A percentile compares a stretch with the other conserved stretches of the same genome.
Conservation (phyloP, 2,888 invertebrate species). For the Elaeidobius kamerunicus region DNA sequence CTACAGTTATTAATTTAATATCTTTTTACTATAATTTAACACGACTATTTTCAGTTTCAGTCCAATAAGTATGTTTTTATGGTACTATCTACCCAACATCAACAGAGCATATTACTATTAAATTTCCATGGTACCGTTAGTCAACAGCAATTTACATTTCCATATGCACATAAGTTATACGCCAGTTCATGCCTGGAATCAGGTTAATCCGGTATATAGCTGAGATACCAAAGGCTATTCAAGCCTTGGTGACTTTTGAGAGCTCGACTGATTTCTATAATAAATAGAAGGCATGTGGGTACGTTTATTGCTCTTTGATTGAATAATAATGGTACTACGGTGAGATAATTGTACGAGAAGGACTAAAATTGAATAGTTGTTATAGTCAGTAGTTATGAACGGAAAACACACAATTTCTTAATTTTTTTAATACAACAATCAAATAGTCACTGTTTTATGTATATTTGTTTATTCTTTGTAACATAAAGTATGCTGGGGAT, state of each 20-base stretch:
- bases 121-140: constrained; percentile 15
- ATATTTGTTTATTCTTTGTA: too few species aligned
- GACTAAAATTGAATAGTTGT: too few species aligned
- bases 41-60: too few species aligned
- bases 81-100: constrained; percentile 4
- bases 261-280: constrained; percentile 10
- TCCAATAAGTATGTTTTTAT: too few species aligned
- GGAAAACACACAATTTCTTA: too few species aligned
- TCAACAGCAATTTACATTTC: constrained; percentile 17
- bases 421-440: too few species aligned
- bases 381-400: too few species aligned
- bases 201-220: constrained; percentile 25
- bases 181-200: constrained; percentile 24
- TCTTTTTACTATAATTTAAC: too few species aligned
- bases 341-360: constrained; percentile 9
- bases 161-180: constrained; percentile 22
- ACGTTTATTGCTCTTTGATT: constrained; percentile 17
- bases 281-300: constrained; percentile 23
- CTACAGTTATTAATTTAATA: too few species aligned
- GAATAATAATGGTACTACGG: constrained; percentile 11
- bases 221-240: constrained; percentile 18
- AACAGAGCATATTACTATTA: constrained; percentile 13
- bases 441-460: too few species aligned
- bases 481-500: too few species aligned
- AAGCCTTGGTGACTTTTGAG: constrained; percentile 17